A percentile compares a stretch with the other conserved stretches of the same genome.
These are phyloP conservation scores for Heliconius congener DNA, from an alignment of 1,140 invertebrate species.

Conservation along the genomic window DNA sequence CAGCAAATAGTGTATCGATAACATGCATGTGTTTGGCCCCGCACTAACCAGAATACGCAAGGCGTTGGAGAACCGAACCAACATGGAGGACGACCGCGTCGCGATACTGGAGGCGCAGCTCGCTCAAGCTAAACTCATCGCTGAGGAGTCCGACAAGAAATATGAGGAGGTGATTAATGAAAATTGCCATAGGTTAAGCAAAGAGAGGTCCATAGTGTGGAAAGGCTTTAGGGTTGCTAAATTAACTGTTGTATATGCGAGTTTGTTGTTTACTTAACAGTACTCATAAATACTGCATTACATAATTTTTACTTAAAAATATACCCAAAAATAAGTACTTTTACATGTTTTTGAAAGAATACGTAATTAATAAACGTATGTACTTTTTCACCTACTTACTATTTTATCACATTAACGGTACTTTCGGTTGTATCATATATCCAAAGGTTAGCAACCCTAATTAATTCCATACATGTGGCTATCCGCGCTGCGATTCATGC, in stretches of 20 bases:
- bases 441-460: conserved; percentile 8
- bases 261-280: too few relatives aligned
- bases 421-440: neutral
- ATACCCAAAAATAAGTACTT: too few relatives aligned
- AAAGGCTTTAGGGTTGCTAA: neutral
- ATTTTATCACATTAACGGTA: neutral
- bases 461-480: conserved; percentile 1
- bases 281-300: too few relatives aligned
- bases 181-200: conserved; percentile 36
- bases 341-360: too few relatives aligned
- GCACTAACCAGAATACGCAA: conserved; percentile 95
- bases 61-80: conserved; percentile 98
- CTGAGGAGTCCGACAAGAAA: conserved; percentile 99
- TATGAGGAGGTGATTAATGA: conserved; percentile 95
- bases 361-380: too few relatives aligned
- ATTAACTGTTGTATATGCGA: neutral
- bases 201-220: neutral
- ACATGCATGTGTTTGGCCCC: conserved; percentile 79
- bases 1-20: conserved; percentile 54
- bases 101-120: conserved; percentile 96
- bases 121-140: conserved; percentile 97
- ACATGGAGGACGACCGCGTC: conserved; percentile 99
- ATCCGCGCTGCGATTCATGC: neutral
- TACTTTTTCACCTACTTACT: neutral
- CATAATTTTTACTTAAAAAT: too few relatives aligned